Conservation (phyloP, 1,140 invertebrate species). For the Philaenus spumarius region DNA sequence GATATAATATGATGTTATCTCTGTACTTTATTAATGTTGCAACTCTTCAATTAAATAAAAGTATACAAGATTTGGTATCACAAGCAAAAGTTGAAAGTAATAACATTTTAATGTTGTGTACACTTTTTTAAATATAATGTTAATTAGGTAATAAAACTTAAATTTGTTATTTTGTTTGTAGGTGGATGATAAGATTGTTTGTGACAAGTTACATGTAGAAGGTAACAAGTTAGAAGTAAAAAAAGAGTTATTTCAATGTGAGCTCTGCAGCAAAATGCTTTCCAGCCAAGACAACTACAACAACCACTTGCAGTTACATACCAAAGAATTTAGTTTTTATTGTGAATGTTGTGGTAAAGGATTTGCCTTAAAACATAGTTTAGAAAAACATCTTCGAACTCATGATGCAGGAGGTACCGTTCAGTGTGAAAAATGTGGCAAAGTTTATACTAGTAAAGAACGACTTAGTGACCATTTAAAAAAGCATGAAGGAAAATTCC, state of each 20-base stretch:
- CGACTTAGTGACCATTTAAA: neutral
- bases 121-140: too few relatives aligned
- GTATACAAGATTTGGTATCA: too few relatives aligned
- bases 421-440: slow-evolving; percentile 16
- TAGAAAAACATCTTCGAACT: slow-evolving; percentile 9
- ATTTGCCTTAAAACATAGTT: slow-evolving; percentile 2
- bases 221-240: too few relatives aligned
- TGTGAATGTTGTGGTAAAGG: slow-evolving; percentile 22
- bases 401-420: slow-evolving; percentile 1
- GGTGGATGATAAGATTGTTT: too few relatives aligned
- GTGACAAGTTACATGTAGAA: too few relatives aligned
- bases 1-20: too few relatives aligned
- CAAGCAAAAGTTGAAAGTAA: too few relatives aligned
- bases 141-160: too few relatives aligned
- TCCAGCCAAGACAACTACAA: slow-evolving; percentile 4
- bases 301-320: slow-evolving; percentile 12
- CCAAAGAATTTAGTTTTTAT: slow-evolving; percentile 18
- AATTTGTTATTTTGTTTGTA: too few relatives aligned
- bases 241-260: neutral
- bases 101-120: too few relatives aligned
- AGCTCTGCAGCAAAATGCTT: slow-evolving; percentile 5
- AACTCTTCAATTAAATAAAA: too few relatives aligned
- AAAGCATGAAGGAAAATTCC: slow-evolving; percentile 4
- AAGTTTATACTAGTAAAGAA: slow-evolving; percentile 1
- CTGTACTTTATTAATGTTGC: too few relatives aligned